These are phyloP conservation scores for Sclerurus mexicanus DNA, from an alignment of 2,113 vertebrate species.

Conservation along the genomic window DNA sequence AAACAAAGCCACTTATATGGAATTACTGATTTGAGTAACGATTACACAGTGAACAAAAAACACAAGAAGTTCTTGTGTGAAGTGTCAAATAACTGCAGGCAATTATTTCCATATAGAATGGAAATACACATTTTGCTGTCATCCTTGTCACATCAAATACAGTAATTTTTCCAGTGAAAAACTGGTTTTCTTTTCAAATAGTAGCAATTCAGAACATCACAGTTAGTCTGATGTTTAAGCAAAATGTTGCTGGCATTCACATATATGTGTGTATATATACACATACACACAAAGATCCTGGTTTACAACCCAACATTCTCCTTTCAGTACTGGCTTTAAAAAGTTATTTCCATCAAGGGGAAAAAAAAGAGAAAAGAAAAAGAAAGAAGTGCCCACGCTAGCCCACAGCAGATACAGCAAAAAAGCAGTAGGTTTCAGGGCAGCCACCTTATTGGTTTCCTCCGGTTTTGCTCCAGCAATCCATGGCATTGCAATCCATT, in stretches of 20 bases:
- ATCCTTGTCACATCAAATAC: not conserved
- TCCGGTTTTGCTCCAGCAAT: constrained; percentile 66
- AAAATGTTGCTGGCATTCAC: not conserved
- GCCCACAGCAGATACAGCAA: constrained; percentile 14
- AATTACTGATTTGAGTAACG: not conserved
- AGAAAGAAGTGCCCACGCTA: constrained; percentile 24
- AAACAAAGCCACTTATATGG: not conserved
- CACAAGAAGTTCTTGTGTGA: not conserved
- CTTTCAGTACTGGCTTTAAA: not conserved
- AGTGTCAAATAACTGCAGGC: not conserved
- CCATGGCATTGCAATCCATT: constrained; percentile 40
- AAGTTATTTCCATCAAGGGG: not conserved
- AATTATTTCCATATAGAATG: not conserved
- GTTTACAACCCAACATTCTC: not conserved
- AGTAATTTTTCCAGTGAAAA: not conserved
- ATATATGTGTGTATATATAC: not conserved
- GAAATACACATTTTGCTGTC: not conserved
- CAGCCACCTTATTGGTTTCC: constrained; percentile 73
- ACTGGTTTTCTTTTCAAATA: not conserved
- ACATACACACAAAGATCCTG: not conserved
- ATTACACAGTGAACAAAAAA: not conserved
- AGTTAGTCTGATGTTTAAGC: not conserved
- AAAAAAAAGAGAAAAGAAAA: not conserved
- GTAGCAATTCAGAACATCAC: not conserved
- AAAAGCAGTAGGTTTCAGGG: constrained; percentile 62